Evolutionary conservation across 1,140 invertebrate genomes (phyloP).

Genomic region (Scylla paramamosain): DNA sequence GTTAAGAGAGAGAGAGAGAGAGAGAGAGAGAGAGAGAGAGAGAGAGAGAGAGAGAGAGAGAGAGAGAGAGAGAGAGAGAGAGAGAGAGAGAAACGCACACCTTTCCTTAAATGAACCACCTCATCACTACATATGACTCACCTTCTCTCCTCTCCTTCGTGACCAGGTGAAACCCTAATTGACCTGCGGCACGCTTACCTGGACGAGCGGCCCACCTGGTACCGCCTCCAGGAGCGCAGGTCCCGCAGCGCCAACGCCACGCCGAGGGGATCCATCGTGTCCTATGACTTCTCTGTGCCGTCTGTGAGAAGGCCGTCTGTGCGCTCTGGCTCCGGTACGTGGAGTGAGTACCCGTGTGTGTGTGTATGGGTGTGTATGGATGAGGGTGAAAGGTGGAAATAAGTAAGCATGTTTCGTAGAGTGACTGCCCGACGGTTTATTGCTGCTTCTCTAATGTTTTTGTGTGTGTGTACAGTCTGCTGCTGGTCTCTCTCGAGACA

Average conservation of each 20-base stretch:
- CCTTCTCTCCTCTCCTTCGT: neutral
- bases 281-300: conserved; percentile 73
- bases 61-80: neutral
- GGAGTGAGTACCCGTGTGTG: neutral
- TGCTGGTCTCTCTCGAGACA: no score
- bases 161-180: conserved; percentile 86
- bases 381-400: neutral
- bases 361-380: neutral
- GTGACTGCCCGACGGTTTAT: neutral
- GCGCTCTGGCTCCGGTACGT: conserved; percentile 74
- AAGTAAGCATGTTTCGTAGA: neutral
- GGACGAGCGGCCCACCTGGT: conserved; percentile 92
- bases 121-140: neutral
- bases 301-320: conserved; percentile 74
- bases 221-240: conserved; percentile 89
- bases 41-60: neutral
- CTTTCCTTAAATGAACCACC: neutral
- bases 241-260: conserved; percentile 87
- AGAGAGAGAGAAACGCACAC: neutral
- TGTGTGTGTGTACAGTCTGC: no score
- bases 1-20: neutral
- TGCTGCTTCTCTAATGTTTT: no score
- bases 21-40: conserved; percentile 2
- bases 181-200: conserved; percentile 90
- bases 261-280: conserved; percentile 87